Conservation (phyloP, 2,888 invertebrate species). For the Linyphia triangularis region DNA sequence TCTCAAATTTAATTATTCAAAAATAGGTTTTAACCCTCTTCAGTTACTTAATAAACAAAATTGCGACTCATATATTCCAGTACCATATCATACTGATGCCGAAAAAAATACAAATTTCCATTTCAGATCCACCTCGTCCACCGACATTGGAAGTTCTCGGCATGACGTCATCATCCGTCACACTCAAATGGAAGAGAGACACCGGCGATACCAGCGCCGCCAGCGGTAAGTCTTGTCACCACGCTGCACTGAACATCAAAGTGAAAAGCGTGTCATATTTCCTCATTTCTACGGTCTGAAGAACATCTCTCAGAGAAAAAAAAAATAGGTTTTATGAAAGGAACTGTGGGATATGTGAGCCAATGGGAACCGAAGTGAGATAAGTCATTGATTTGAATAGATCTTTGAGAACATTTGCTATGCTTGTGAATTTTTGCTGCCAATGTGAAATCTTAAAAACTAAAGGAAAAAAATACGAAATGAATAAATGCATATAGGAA, state of each 20-base stretch:
- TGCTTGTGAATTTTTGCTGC: too few species aligned
- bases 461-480: too few species aligned
- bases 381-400: too few species aligned
- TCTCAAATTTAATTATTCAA: too few species aligned
- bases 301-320: background rate
- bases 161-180: conserved; percentile 71
- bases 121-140: conserved; percentile 70
- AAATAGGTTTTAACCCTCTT: background rate
- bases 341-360: too few species aligned
- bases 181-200: conserved; percentile 74
- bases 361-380: too few species aligned
- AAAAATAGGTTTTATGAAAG: too few species aligned
- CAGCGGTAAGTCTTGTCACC: conserved; percentile 53
- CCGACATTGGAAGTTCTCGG: conserved; percentile 66
- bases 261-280: conserved; percentile 52
- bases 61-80: background rate
- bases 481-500: too few species aligned
- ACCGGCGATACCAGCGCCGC: conserved; percentile 46
- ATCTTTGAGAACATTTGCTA: too few species aligned
- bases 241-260: background rate
- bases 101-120: background rate
- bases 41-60: background rate
- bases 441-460: too few species aligned
- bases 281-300: conserved; percentile 44
- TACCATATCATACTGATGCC: background rate